These are phyloP conservation scores for Syrrhaptes paradoxus DNA, from an alignment of 2,113 vertebrate species.

Conservation along the genomic window DNA sequence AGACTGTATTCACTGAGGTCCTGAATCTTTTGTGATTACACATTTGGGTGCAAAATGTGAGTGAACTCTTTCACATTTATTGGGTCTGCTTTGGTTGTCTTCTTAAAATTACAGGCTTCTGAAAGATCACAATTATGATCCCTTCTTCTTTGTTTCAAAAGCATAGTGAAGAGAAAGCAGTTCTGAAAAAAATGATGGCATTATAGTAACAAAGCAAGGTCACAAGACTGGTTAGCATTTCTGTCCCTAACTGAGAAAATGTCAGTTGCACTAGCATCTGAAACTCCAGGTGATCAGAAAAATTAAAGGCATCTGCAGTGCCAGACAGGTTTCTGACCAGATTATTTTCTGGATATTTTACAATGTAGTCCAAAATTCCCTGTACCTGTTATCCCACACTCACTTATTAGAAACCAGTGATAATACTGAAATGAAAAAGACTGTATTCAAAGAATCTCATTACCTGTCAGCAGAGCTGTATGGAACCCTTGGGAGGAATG, in stretches of 20 bases:
- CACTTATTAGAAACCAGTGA: neutral
- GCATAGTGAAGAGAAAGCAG: neutral
- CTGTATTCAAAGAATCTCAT: neutral
- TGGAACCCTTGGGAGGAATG: neutral
- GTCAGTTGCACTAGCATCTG: neutral
- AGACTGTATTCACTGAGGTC: neutral
- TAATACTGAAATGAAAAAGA: neutral
- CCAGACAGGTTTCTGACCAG: neutral
- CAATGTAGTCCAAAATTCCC: neutral
- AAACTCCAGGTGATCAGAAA: neutral
- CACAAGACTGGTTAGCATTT: neutral
- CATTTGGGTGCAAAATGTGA: neutral
- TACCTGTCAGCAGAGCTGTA: neutral
- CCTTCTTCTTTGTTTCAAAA: neutral
- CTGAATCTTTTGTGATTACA: neutral
- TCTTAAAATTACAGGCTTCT: neutral
- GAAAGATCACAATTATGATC: neutral
- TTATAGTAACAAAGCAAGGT: neutral
- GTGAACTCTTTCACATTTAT: neutral
- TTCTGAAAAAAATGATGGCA: neutral
- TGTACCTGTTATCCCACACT: neutral
- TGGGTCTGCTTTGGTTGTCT: neutral
- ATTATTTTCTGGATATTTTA: conserved; percentile 5
- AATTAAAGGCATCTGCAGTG: neutral
- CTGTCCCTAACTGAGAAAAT: neutral